Conservation (phyloP, 2,113 vertebrate species). For the Macrotis lagotis region DNA sequence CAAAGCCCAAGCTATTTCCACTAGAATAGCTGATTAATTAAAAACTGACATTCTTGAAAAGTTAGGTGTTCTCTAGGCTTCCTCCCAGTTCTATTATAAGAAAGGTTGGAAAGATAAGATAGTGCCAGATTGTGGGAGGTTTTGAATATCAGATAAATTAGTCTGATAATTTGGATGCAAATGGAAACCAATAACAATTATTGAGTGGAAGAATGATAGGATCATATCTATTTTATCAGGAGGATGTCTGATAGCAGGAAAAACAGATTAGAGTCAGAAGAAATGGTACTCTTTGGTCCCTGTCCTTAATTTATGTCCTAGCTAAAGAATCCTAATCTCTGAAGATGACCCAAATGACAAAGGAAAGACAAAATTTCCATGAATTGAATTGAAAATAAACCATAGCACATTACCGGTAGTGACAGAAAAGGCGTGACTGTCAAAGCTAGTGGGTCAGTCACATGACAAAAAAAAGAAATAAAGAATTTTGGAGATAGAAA, state of each 20-base stretch:
- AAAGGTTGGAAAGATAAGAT: neutral
- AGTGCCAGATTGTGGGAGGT: neutral
- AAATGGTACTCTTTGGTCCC: neutral
- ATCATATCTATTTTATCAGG: neutral
- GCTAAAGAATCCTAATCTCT: neutral
- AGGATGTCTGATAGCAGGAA: neutral
- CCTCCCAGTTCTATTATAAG: neutral
- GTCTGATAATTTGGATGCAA: neutral
- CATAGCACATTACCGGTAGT: neutral
- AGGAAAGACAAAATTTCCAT: neutral
- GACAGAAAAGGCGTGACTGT: neutral
- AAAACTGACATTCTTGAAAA: neutral
- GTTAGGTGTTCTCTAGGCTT: neutral
- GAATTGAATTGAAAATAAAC: neutral
- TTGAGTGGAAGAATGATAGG: neutral
- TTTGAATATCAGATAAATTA: neutral
- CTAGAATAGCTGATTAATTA: neutral
- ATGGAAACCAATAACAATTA: neutral
- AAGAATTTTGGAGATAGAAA: neutral
- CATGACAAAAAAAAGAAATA: neutral
- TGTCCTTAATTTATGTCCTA: neutral
- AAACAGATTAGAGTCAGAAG: neutral
- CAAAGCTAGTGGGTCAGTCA: neutral
- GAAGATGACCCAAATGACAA: neutral
- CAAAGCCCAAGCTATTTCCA: neutral